phyloP scores from a whole-genome alignment of 2,797 vertebrate genomes.

The Dryobates pubescens region DNA sequence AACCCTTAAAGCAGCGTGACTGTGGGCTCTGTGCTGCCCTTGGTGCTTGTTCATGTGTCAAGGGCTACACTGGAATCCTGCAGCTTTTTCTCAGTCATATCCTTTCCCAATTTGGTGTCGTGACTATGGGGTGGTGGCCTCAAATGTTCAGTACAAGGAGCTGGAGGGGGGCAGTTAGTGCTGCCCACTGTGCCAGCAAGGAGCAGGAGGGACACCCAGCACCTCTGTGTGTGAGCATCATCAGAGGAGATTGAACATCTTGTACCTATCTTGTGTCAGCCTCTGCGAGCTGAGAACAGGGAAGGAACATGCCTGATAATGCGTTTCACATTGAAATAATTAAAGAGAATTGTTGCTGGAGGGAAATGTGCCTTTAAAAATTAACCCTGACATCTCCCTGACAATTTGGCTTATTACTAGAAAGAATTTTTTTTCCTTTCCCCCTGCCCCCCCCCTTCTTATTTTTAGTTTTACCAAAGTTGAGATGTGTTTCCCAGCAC shows the following conservation, averaged over 20 bases:
- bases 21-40: background rate
- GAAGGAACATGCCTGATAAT: slow-evolving; percentile 66
- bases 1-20: background rate
- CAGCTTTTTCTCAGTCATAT: background rate
- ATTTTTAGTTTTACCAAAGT: background rate
- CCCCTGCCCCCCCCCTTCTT: too few relatives aligned
- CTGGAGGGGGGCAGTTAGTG: background rate
- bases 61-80: background rate
- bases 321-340: slow-evolving; percentile 75
- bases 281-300: slow-evolving; percentile 54
- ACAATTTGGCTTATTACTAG: slow-evolving; percentile 46
- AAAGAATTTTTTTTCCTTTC: background rate
- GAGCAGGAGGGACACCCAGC: background rate
- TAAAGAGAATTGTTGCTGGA: slow-evolving; percentile 72
- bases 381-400: slow-evolving; percentile 70
- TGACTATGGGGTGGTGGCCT: background rate
- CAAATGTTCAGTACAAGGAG: background rate
- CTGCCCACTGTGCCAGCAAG: background rate
- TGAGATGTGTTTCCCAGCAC: slow-evolving; percentile 26
- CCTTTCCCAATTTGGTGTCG: fast-evolving
- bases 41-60: fast-evolving
- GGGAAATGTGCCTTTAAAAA: slow-evolving; percentile 75
- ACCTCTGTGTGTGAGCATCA: background rate
- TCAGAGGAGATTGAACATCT: slow-evolving; percentile 13
- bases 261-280: slow-evolving; percentile 60